Evolutionary conservation across 2,113 vertebrate species (phyloP).

Genomic region (Triplophysa rosa): DNA sequence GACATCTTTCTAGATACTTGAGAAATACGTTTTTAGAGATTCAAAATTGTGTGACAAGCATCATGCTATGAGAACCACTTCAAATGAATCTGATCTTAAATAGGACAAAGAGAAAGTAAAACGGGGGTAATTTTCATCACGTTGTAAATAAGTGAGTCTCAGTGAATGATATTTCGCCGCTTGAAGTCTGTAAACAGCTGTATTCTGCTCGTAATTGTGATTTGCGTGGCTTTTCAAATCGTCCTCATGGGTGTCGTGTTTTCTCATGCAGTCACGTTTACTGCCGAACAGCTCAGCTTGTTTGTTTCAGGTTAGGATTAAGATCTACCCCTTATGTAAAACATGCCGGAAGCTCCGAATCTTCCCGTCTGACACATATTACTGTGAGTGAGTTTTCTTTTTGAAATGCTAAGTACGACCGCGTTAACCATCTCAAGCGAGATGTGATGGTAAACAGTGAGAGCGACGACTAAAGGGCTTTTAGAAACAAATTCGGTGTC

Average conservation of each 20-base stretch:
- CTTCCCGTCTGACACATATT: neutral
- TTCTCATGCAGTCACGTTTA: slow-evolving; percentile 1
- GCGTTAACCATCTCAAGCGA: too few species aligned
- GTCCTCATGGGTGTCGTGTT: neutral
- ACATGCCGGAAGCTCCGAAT: neutral
- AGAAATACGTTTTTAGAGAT: too few species aligned
- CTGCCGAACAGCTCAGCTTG: neutral
- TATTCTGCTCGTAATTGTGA: slow-evolving; percentile 9
- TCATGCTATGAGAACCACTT: too few species aligned
- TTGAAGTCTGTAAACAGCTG: slow-evolving; percentile 1
- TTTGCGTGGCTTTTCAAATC: neutral
- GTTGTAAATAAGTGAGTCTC: neutral
- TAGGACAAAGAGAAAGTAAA: neutral
- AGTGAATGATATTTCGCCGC: neutral
- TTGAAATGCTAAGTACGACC: neutral
- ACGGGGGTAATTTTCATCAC: neutral
- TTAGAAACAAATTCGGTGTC: too few species aligned
- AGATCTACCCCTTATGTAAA: slow-evolving; percentile 25
- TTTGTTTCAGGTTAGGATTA: slow-evolving; percentile 1
- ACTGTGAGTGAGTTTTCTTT: neutral
- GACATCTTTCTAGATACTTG: too few species aligned
- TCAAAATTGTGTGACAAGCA: too few species aligned
- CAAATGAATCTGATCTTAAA: neutral
- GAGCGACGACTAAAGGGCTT: too few species aligned
- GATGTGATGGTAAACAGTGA: too few species aligned